Evolutionary conservation across 35 echinoderm and acorn worm genomes (phyloP).

Genomic region (Acanthaster planci): DNA sequence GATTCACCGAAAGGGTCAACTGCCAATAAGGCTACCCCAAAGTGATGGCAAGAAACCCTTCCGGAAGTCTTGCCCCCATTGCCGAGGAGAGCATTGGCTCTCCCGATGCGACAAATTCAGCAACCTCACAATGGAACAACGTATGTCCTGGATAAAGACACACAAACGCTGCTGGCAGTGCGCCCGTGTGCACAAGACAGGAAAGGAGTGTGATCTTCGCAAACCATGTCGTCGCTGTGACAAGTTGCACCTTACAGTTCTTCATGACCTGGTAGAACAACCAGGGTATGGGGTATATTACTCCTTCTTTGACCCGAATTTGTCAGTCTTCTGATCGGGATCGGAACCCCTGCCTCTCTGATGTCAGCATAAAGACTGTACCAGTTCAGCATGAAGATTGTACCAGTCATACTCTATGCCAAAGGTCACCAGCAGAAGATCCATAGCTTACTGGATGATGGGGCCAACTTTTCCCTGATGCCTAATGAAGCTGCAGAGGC

Average conservation of each 20-base stretch:
- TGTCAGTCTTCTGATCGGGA: neutral
- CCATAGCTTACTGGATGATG: no score
- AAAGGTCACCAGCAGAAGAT: no score
- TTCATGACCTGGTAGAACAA: neutral
- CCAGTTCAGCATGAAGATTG: no score
- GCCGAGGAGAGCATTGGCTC: neutral
- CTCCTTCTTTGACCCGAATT: neutral
- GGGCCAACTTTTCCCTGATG: no score
- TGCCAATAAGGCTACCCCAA: neutral
- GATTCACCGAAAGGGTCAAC: neutral
- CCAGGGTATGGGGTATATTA: neutral
- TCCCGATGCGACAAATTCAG: neutral
- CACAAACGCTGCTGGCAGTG: neutral
- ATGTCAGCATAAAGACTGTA: no score
- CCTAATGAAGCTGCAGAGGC: no score
- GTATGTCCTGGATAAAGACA: neutral
- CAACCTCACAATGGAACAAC: neutral
- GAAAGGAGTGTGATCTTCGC: neutral
- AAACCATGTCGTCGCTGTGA: neutral
- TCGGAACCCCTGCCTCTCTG: no score
- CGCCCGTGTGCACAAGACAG: neutral
- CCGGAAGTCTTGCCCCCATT: neutral
- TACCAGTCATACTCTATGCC: no score
- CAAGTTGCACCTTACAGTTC: neutral
- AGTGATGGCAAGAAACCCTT: neutral